Base-by-base conservation (phyloP, 2,797 vertebrate genomes). In the Cyclura pinguis region DNA sequence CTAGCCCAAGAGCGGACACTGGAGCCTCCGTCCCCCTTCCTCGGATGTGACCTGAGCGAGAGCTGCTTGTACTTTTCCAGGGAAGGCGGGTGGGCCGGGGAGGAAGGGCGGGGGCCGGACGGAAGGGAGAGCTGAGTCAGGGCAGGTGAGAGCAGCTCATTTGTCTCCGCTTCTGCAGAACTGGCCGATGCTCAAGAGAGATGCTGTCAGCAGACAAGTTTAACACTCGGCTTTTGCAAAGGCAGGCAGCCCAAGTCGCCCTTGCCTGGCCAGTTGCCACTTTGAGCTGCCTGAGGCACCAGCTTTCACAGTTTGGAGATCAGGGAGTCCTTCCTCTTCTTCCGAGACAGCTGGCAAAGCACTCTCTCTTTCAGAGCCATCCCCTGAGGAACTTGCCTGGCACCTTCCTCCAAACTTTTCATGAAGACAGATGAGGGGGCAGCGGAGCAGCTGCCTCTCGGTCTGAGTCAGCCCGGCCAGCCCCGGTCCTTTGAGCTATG, bases 111-210 rank as follows among this genome's bases (percentile, higher is more conserved):
- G n/a, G n/a, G 5, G 2, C 20, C 2, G 35, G 14, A 69, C 29
- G 13, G 10, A 12, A 62, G 2, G 29, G 67, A 69, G 47, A 24
- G 67, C 84, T 85, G 84, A 55, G 84, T 85, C 84, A 74, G 50
- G 50, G n/a, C 73, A 77, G 85, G 73, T 77, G 73, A 77, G 52
- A 47, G 85, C 14, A 5, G 73, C 73, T 86, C 85, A 47, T 77
- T 77, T 62, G 29, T 86, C 73, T 77, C 38, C 20, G 85, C 73
- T 27, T 42, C 55, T 3, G 52, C 35, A 32, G 85, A 62, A 42
- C 22, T 62, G 85, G 72, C 73, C 6, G 22, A 4, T 1, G 35
- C 55, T 86, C 55, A 69, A 69, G 32, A 10, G 67, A 32, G 2
- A 74, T 1, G 73, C 73, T 32, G 1, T 55, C 22, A 10, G 35